Evolutionary conservation across 2,113 vertebrate species (phyloP), one percentile per base, ranked within the genome.

Genomic region (Alethe diademata): DNA sequence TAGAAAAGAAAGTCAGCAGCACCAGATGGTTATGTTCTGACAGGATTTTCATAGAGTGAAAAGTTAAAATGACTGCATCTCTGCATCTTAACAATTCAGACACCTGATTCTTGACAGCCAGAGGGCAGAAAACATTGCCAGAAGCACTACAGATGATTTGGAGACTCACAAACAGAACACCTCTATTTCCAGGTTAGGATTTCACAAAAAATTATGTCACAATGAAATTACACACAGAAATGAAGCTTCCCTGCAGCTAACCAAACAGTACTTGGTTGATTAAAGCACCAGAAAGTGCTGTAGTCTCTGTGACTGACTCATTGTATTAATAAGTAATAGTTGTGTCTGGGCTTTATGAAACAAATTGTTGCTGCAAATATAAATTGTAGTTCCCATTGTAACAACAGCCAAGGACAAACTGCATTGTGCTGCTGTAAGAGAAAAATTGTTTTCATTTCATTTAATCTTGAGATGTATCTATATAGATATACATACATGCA

Each of bases 51-150:
- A 82, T 61, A 61, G 20, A 51, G 33, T 25, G 19, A 8, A 54
- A 92, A 61, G 23, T 70, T 80, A 73, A 67, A 93, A 74, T 74
- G 53, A 61, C 48, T 67, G 17, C 40, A 82, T 79, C 17, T 79
- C 57, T 60, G 20, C 36, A 76, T 79, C 13, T 76, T 85, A 58
- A 53, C 70, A 79, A 62, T 57, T 90, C 33, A 58, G 50, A 70
- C 19, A 87, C 74, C 36, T 31, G 33, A 82, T 72, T 67, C 66
- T 54, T 78, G 54, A 83, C 45, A 87, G 78, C 58, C 54, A 85
- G 81, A 79, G 66, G 53, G 33, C 45, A 96, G 70, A 82, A 91
- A 90, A 86, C 92, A 70, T 48, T 76, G 84, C 70, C 70, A 91
- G 87, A 79, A 72, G 45, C 72, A 91, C 69, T 40, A 81, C 43